Evolutionary conservation across 2,888 invertebrate genomes (phyloP).

Genomic region (Dryobotodes eremita): DNA sequence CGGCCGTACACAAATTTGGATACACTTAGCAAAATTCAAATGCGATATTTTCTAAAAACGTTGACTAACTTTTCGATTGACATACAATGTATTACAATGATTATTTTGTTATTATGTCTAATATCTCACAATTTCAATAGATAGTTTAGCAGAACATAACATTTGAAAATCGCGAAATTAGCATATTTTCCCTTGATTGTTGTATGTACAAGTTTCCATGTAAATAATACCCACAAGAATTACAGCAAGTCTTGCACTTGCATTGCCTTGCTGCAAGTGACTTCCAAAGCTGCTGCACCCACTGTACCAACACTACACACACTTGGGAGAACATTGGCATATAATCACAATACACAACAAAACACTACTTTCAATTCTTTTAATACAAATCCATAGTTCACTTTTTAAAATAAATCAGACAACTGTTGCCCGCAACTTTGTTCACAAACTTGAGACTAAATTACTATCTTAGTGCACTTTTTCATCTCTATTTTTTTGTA

Average conservation of each 20-base stretch:
- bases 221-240: neutral
- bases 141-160: too few species aligned
- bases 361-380: neutral
- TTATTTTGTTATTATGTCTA: neutral
- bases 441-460: conserved; percentile 21
- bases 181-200: neutral
- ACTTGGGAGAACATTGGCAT: neutral
- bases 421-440: conserved; percentile 10
- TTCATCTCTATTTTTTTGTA: conserved; percentile 14
- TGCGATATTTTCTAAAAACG: neutral
- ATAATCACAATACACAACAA: neutral
- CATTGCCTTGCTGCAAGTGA: conserved; percentile 7
- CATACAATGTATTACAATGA: neutral
- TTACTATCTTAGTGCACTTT: conserved; percentile 8
- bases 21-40: neutral
- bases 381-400: neutral
- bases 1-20: neutral
- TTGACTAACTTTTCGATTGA: neutral
- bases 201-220: neutral
- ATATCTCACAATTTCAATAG: neutral
- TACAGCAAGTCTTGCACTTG: neutral
- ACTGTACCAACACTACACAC: neutral
- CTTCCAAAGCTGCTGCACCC: neutral
- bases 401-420: neutral
- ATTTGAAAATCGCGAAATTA: neutral